phyloP scores from a whole-genome alignment of 2,113 vertebrate species.

The Tetrao urogallus region DNA sequence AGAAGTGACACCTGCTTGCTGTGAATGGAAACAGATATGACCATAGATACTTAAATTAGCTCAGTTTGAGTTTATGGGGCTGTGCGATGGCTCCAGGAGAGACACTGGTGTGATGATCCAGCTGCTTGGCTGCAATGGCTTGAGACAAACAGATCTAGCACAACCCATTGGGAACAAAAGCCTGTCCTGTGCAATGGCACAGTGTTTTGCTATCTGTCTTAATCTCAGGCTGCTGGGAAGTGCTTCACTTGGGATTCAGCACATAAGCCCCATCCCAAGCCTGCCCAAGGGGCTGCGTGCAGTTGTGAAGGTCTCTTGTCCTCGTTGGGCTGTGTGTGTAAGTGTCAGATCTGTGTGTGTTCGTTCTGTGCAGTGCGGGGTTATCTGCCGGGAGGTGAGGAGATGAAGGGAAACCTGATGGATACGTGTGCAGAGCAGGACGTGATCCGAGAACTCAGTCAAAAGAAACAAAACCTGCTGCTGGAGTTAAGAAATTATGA shows the following conservation, averaged over 20 bases:
- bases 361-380: slow-evolving; percentile 86
- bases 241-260: neutral
- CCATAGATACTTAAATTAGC: neutral
- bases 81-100: neutral
- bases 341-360: neutral
- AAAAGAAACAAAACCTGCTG: slow-evolving; percentile 93
- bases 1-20: neutral
- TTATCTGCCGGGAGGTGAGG: slow-evolving; percentile 90
- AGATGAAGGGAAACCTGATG: slow-evolving; percentile 90
- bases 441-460: slow-evolving; percentile 93
- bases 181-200: neutral
- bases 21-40: neutral
- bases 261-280: slow-evolving; percentile 1
- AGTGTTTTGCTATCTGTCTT: neutral
- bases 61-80: neutral
- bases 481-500: slow-evolving; percentile 95
- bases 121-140: slow-evolving; percentile 17
- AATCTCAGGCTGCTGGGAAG: neutral
- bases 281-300: neutral
- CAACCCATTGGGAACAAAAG: slow-evolving; percentile 26
- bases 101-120: slow-evolving; percentile 3
- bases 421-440: slow-evolving; percentile 92
- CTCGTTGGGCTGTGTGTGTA: neutral
- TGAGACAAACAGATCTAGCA: slow-evolving; percentile 28
- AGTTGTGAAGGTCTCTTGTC: neutral